Evolutionary conservation across 2,888 invertebrate genomes (phyloP), one percentile per base, ranked within the genome.

Genomic region (Ctena decussata): DNA sequence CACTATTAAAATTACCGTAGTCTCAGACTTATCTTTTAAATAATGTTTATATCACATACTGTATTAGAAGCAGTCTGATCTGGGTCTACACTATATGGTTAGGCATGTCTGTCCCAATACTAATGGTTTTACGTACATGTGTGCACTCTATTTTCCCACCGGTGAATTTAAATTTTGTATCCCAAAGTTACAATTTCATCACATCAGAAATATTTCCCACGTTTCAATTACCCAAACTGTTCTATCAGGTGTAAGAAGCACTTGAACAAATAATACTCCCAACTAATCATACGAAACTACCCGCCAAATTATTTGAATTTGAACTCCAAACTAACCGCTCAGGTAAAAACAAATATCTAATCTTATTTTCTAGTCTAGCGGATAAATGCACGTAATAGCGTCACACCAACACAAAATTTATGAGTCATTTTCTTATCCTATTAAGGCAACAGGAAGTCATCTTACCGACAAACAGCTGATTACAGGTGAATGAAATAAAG

Each of bases 271-370:
- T n/a, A n/a, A n/a, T n/a, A n/a, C 15, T 15, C 6, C 6, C 41
- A 41, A 41, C 41, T 41, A 41, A 41, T 15, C 21, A 53, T 5
- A 65, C 65, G 24, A 65, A 8, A 53, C 53, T 53, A 53, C 65
- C 65, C 35, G 65, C 65, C 65, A 65, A 65, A 65, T 21, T 12
- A 35, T 65, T 65, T 65, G 21, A 65, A 65, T 65, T 65, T 65
- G 35, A 65, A 65, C 65, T 18, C 2, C 8, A 21, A 24, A 18
- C 35, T 65, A 65, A n/a, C 65, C 8, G 35, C 35, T 21, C 2
- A 35, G 65, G 65, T 65, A 65, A 65, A 53, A 24, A 65, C 35
- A 65, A 65, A 65, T 35, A 65, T 65, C 65, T 65, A 65, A 65
- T 65, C 65, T 35, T 35, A 65, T 65, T 65, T 65, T 65, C 65